Evolutionary conservation across 2,113 vertebrate genomes (phyloP).

Genomic region (Ciconia maguari): DNA sequence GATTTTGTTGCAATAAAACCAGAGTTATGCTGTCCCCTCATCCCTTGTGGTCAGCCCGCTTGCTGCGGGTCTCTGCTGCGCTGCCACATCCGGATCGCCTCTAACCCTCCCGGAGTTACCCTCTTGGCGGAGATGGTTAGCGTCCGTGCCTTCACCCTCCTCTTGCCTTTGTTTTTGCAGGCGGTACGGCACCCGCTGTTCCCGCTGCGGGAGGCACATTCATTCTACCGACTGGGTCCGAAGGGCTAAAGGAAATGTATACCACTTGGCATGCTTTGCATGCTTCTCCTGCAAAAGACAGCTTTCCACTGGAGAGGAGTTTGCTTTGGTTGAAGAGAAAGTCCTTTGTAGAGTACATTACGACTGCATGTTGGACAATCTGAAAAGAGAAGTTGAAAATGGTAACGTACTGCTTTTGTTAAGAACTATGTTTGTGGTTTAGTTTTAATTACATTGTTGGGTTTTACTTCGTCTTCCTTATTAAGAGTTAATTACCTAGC

Average conservation of each 20-base stretch:
- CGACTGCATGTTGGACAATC: constrained; percentile 96
- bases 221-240: constrained; percentile 98
- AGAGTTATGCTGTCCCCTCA: not conserved
- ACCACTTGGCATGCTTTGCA: constrained; percentile 95
- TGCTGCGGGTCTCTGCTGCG: rapidly evolving
- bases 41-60: too few relatives aligned
- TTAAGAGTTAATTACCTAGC: not conserved
- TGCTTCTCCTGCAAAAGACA: constrained; percentile 98
- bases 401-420: constrained; percentile 71
- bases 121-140: rapidly evolving
- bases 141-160: not conserved
- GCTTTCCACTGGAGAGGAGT: constrained; percentile 97
- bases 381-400: constrained; percentile 94
- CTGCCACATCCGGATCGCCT: rapidly evolving
- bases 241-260: constrained; percentile 92
- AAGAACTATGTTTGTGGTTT: not conserved
- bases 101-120: rapidly evolving
- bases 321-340: constrained; percentile 94
- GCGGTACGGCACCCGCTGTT: constrained; percentile 94
- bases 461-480: not conserved
- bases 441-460: not conserved
- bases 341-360: constrained; percentile 96
- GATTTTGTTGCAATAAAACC: not conserved
- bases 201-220: constrained; percentile 93
- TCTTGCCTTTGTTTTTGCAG: constrained; percentile 61